Evolutionary conservation across 2,797 vertebrate genomes (phyloP).

Genomic region (Sitta carolinensis): DNA sequence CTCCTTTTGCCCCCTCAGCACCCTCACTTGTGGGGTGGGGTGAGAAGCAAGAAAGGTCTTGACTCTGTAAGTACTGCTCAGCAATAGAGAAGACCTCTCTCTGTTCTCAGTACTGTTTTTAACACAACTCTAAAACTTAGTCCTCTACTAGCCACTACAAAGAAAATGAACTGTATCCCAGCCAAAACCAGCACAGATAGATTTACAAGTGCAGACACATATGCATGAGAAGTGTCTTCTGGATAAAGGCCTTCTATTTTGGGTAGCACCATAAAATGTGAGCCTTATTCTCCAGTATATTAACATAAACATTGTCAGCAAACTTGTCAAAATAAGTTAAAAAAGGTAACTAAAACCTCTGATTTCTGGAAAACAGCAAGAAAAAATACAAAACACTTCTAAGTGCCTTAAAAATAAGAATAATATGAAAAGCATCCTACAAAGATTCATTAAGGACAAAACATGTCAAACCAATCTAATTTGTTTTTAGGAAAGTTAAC

Average conservation of each 20-base stretch:
- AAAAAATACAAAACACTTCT: background rate
- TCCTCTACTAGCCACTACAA: background rate
- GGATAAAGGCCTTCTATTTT: background rate
- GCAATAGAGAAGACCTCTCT: background rate
- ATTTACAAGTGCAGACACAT: background rate
- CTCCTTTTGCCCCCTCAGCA: background rate
- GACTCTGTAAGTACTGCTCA: background rate
- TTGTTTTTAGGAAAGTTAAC: background rate
- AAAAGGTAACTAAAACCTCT: background rate
- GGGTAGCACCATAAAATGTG: background rate
- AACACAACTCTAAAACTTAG: background rate
- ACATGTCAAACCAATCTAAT: background rate
- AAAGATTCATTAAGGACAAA: background rate
- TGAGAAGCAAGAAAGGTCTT: background rate
- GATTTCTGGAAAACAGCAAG: background rate
- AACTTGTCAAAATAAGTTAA: background rate
- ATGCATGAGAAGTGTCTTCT: background rate
- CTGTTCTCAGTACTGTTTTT: background rate
- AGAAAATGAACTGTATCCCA: background rate
- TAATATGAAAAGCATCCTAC: background rate
- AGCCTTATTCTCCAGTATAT: background rate
- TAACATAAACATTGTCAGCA: background rate
- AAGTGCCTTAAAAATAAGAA: background rate
- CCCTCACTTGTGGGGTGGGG: too few relatives aligned
- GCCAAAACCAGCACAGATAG: background rate